Evolutionary conservation across 1,140 invertebrate genomes (phyloP).

Genomic region (Chlorops oryzae): DNA sequence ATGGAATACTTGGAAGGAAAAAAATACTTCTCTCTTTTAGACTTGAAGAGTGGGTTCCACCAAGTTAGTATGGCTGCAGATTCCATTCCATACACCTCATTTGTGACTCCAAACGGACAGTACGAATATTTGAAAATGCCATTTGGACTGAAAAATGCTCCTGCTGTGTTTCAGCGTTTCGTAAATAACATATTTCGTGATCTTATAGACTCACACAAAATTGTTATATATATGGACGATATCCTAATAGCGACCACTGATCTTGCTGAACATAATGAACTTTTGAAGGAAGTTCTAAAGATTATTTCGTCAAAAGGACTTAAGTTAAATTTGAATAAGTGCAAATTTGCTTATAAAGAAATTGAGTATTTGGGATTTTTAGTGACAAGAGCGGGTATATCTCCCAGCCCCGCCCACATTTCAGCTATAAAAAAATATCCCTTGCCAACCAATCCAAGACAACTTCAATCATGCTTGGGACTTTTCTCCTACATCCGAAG

Average conservation of each 20-base stretch:
- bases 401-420: slow-evolving; percentile 17
- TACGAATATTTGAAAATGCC: slow-evolving; percentile 6
- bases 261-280: neutral
- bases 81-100: neutral
- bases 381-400: slow-evolving; percentile 19
- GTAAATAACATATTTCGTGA: neutral
- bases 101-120: slow-evolving; percentile 4
- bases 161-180: slow-evolving; percentile 1
- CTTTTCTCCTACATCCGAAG: no score
- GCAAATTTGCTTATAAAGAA: slow-evolving; percentile 6
- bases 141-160: slow-evolving; percentile 2
- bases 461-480: no score
- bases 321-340: slow-evolving; percentile 10
- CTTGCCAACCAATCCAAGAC: no score
- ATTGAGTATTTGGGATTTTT: slow-evolving; percentile 11
- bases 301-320: neutral
- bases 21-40: slow-evolving; percentile 17
- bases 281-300: slow-evolving; percentile 6
- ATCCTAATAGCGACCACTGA: slow-evolving; percentile 3
- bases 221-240: slow-evolving; percentile 7
- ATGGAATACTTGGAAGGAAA: slow-evolving; percentile 15
- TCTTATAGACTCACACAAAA: neutral
- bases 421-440: slow-evolving; percentile 25
- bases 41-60: slow-evolving; percentile 10
- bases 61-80: slow-evolving; percentile 1